A percentile compares a stretch with the other conserved stretches of the same genome.
Evolutionary conservation across 2,888 invertebrate genomes (phyloP).

Genomic region (Mythimna vitellina): DNA sequence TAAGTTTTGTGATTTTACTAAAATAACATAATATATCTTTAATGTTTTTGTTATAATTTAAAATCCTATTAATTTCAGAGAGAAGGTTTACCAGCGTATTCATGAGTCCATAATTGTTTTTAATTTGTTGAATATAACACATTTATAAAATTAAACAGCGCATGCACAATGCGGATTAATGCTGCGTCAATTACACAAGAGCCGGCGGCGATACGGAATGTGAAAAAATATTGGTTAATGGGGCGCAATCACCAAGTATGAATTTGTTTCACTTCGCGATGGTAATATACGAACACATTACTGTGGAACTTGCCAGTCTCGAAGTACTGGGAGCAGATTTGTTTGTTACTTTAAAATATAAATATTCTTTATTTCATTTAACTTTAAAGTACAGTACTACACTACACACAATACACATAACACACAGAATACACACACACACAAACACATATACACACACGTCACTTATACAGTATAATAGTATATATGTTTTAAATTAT

Average conservation of each 20-base stretch:
- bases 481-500: too few relatives aligned
- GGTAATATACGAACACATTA: conserved; percentile 40
- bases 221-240: conserved; percentile 72
- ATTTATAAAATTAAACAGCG: conserved; percentile 67
- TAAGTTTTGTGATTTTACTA: background rate
- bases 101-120: conserved; percentile 24
- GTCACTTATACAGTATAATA: too few relatives aligned
- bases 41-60: background rate
- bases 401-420: too few relatives aligned
- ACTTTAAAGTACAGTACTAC: too few relatives aligned
- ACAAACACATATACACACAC: too few relatives aligned
- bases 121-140: conserved; percentile 35
- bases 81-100: background rate
- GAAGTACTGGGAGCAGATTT: background rate
- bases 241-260: conserved; percentile 58
- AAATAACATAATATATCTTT: background rate
- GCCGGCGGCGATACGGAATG: conserved; percentile 65
- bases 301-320: conserved; percentile 1
- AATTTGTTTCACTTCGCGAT: conserved; percentile 47
- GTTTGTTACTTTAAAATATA: background rate
- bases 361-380: too few relatives aligned
- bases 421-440: too few relatives aligned
- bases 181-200: conserved; percentile 75
- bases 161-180: conserved; percentile 76
- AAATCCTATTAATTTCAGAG: background rate